A percentile compares a stretch with the other conserved stretches of the same genome.
These are phyloP conservation scores for Urocyon cinereoargenteus DNA, from an alignment of 2,797 vertebrate genomes.

Conservation along the genomic window DNA sequence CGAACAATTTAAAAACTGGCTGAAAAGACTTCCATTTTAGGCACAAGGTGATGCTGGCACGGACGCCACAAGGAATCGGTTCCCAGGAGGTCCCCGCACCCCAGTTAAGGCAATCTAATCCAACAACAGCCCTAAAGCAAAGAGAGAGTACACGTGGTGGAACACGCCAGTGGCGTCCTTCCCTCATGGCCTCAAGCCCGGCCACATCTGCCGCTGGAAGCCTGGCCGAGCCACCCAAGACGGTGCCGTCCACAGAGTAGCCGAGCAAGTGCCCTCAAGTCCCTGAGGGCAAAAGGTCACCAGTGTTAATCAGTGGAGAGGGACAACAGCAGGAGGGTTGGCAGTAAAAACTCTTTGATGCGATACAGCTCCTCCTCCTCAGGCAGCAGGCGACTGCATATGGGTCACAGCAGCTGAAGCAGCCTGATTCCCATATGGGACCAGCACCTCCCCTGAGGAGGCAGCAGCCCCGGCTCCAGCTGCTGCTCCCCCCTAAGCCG, in stretches of 20 bases:
- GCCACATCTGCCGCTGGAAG: rapidly evolving
- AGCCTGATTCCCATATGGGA: not conserved
- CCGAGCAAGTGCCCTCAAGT: not conserved
- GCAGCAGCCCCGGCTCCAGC: not conserved
- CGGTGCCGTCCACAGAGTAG: rapidly evolving
- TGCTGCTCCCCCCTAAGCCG: not conserved
- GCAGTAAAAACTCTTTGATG: not conserved
- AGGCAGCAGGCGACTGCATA: not conserved
- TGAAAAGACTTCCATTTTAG: not conserved
- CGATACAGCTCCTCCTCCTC: not conserved
- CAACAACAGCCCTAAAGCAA: not conserved
- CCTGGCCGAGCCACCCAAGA: rapidly evolving
- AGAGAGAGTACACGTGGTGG: not conserved
- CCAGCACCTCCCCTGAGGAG: not conserved
- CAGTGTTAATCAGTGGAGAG: too few relatives aligned
- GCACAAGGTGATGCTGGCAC: not conserved
- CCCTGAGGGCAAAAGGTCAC: not conserved
- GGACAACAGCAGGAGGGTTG: not conserved
- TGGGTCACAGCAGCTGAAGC: not conserved
- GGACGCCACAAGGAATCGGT: not conserved
- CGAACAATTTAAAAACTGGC: not conserved
- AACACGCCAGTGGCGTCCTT: rapidly evolving
- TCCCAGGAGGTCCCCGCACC: not conserved
- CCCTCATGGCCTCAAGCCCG: not conserved
- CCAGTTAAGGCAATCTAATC: not conserved